Conservation (phyloP, 92 coral and sea anemone species). For the Heliopora coerulea region DNA sequence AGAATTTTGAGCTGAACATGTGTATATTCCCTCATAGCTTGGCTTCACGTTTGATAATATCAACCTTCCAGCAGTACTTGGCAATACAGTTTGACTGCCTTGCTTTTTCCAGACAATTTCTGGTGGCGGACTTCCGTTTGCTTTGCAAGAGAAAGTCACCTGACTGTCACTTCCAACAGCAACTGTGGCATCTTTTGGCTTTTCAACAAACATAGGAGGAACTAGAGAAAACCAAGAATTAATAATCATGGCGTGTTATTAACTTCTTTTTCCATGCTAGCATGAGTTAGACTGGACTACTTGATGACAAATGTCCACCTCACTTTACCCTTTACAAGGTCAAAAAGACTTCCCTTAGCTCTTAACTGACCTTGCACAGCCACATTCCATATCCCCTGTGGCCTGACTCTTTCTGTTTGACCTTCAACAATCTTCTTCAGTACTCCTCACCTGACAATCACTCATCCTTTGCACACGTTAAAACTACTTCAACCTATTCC, state of each 20-base stretch:
- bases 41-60: constrained; percentile 55
- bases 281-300: no score
- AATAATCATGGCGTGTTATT: neutral
- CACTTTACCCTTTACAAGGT: no score
- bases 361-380: no score
- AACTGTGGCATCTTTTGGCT: constrained; percentile 51
- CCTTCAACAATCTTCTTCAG: no score
- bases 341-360: no score
- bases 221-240: neutral
- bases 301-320: no score
- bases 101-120: constrained; percentile 73
- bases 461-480: no score
- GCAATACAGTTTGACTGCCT: constrained; percentile 48
- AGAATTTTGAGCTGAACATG: constrained; percentile 1
- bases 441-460: no score
- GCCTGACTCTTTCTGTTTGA: no score
- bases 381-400: no score
- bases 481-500: no score
- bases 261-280: no score
- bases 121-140: constrained; percentile 74
- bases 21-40: constrained; percentile 68
- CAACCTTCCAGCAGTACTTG: constrained; percentile 60
- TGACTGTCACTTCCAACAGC: constrained; percentile 56
- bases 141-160: constrained; percentile 67
- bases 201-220: constrained; percentile 49